phyloP scores from a whole-genome alignment of 2,113 vertebrate species.

The Catagonus wagneri region DNA sequence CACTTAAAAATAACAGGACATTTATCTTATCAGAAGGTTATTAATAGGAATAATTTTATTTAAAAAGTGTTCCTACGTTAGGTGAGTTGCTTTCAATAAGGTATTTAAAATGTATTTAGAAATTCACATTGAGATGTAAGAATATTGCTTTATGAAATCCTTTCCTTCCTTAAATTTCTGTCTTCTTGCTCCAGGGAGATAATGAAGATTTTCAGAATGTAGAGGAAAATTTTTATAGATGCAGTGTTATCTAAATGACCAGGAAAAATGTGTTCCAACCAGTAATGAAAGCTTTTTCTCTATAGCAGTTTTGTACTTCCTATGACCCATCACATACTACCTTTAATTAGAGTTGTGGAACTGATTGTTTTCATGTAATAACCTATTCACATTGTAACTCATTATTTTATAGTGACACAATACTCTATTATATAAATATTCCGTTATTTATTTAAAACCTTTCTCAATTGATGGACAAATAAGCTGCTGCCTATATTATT shows the following conservation, averaged over 20 bases:
- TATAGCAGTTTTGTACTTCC: not conserved
- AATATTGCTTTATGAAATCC: not conserved
- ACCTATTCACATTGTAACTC: not conserved
- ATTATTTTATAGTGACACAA: not conserved
- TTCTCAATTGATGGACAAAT: not conserved
- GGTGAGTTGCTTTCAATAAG: not conserved
- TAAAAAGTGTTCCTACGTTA: not conserved
- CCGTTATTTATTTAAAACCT: not conserved
- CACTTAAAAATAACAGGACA: slow-evolving; percentile 40
- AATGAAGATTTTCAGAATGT: not conserved
- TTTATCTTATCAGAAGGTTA: slow-evolving; percentile 46
- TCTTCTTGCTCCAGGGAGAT: not conserved
- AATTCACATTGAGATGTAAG: not conserved
- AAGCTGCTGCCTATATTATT: not conserved
- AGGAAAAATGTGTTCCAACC: not conserved
- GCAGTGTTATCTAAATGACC: not conserved
- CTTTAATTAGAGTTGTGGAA: not conserved
- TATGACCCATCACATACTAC: not conserved
- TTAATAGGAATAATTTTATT: slow-evolving; percentile 24
- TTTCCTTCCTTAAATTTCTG: not conserved
- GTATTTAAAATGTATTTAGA: slow-evolving; percentile 28
- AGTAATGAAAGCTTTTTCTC: not conserved
- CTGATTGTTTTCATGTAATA: not conserved
- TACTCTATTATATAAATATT: not conserved
- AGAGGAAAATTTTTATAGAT: not conserved